These are phyloP conservation scores for Eudemis profundana DNA, from an alignment of 2,888 invertebrate species.

Conservation along the genomic window DNA sequence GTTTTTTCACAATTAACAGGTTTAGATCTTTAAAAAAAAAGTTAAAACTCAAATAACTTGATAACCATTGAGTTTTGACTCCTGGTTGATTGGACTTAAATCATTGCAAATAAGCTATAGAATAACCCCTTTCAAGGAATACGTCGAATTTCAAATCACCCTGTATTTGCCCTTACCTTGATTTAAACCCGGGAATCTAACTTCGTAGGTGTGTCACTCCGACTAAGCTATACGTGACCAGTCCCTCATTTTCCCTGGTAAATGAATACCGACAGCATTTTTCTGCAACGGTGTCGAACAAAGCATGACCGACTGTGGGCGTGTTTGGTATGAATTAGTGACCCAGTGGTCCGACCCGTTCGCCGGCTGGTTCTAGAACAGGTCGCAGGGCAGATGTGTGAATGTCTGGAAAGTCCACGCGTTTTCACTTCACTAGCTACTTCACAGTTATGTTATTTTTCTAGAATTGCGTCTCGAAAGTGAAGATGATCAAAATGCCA, in stretches of 20 bases:
- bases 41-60: too few relatives aligned
- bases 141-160: too few relatives aligned
- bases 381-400: conserved; percentile 59
- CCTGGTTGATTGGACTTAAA: too few relatives aligned
- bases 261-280: conserved; percentile 3
- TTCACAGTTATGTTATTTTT: conserved; percentile 35
- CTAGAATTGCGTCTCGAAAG: conserved; percentile 29
- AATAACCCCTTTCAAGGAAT: too few relatives aligned
- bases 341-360: conserved; percentile 51
- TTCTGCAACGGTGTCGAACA: conserved; percentile 22
- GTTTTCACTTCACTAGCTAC: conserved; percentile 55
- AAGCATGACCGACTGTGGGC: conserved; percentile 22
- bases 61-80: too few relatives aligned
- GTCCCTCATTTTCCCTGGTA: neutral
- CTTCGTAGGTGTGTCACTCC: too few relatives aligned
- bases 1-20: too few relatives aligned
- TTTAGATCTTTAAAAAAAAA: too few relatives aligned
- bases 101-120: too few relatives aligned
- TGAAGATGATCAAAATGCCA: conserved; percentile 4
- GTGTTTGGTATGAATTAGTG: conserved; percentile 47
- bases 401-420: conserved; percentile 58
- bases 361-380: conserved; percentile 49
- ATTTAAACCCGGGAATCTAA: too few relatives aligned
- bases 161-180: too few relatives aligned
- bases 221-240: too few relatives aligned